Evolutionary conservation across 2,113 vertebrate species (phyloP), one percentile per base, ranked within the genome.

Genomic region (Albula goreensis): DNA sequence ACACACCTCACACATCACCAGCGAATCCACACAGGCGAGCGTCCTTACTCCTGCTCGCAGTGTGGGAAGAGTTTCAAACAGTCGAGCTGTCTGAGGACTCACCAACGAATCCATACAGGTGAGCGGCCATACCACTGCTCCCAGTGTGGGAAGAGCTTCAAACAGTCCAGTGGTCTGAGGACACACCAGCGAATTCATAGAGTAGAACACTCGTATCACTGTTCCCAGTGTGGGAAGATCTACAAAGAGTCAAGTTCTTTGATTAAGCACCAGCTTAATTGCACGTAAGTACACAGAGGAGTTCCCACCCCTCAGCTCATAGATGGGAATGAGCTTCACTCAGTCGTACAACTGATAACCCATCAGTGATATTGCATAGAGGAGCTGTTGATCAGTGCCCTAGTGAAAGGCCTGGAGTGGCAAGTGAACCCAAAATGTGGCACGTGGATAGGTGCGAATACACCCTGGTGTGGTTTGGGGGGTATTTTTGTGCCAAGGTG

Each of bases 41-140:
- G 93, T 89, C 89, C 89, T 0, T 87, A 84, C 63, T 80, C 81
- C 31, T 90, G 89, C 52, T 60, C 86, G 9, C 86, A 86, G 60
- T 90, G 89, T 78, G 87, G 87, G 53, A 90, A 90, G 52, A 74
- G 86, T 52, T 90, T 88, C 31, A 41, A 41, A 41, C 31, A 41
- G 31, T 41, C 31, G 31, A 41, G 31, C 31, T 41, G 31, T 41
- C 31, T 84, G 94, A 53, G 93, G 93, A 0, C 53, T 9, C 53
- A 56, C 12, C 53, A 56, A 12, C 53, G 53, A 56, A 56, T 56
- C 53, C 53, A 56, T 12, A 56, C 53, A 0, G 95, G 95, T 0
- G 95, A 96, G 89, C 95, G 95, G 79, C 95, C 95, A 92, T 22
- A 93, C 92, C 83, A 10, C 4, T 96, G 95, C 81, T 78, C 90